phyloP scores from a whole-genome alignment of 2,797 vertebrate genomes.

The Chelonia mydas region DNA sequence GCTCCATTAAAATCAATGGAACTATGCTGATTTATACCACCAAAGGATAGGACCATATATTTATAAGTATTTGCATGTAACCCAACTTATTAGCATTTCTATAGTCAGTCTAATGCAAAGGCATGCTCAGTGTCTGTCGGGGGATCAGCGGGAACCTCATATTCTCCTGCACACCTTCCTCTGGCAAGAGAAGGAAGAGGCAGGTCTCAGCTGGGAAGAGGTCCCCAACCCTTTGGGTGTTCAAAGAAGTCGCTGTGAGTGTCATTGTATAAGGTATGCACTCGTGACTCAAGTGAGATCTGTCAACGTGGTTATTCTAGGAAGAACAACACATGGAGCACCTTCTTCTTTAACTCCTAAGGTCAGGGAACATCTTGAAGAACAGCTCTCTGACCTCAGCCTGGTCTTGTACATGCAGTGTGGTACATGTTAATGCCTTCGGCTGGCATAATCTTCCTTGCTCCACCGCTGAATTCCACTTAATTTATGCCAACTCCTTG shows the following conservation, averaged over 20 bases:
- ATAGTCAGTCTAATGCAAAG: neutral
- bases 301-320: accelerated
- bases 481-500: neutral
- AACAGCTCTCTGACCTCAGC: neutral
- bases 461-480: neutral
- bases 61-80: neutral
- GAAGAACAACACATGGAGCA: neutral
- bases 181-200: neutral
- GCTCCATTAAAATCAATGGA: neutral
- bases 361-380: neutral
- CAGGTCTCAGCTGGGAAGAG: neutral
- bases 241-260: neutral
- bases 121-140: too few relatives aligned
- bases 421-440: neutral
- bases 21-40: neutral
- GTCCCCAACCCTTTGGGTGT: neutral
- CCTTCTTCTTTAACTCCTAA: neutral
- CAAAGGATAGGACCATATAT: neutral
- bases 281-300: neutral
- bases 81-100: neutral
- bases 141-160: neutral
- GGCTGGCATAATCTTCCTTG: neutral
- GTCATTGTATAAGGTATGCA: accelerated
- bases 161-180: neutral
- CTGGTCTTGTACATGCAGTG: neutral